These are phyloP conservation scores for Epizoanthus rinbou DNA, from an alignment of 92 coral and sea anemone genomes.

Conservation along the genomic window DNA sequence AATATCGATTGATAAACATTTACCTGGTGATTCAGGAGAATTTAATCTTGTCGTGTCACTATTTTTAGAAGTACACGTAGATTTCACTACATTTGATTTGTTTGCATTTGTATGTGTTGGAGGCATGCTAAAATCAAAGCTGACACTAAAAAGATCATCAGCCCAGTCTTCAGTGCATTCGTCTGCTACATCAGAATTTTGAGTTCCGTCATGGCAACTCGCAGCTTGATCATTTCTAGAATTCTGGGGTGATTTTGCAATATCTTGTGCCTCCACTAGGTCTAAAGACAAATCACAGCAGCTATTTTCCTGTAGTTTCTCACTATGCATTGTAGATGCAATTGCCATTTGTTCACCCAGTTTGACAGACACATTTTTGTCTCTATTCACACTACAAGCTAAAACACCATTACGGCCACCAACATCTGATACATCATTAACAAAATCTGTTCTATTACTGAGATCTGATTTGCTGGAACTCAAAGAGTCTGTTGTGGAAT, in stretches of 20 bases:
- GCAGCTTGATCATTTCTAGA: neutral
- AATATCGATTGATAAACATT: neutral
- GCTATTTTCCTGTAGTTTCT: neutral
- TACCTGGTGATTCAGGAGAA: neutral
- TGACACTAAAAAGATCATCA: constrained; percentile 28
- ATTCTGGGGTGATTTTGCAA: neutral
- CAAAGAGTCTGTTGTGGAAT: neutral
- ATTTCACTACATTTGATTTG: neutral
- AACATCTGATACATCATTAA: neutral
- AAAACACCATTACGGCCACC: neutral
- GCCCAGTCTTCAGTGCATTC: constrained; percentile 29
- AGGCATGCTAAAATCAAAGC: neutral
- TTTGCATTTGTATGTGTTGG: neutral
- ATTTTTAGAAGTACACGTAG: neutral
- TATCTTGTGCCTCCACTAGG: neutral
- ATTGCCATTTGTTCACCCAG: neutral
- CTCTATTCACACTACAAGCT: neutral
- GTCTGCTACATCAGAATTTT: neutral
- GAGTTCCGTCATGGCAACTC: neutral
- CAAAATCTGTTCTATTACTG: neutral
- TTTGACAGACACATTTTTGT: neutral
- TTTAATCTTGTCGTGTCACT: neutral
- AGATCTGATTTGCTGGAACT: neutral
- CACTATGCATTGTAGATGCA: neutral
- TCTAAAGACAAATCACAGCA: neutral